Evolutionary conservation across 2,888 invertebrate species (phyloP), one percentile per base, ranked within the genome.

Genomic region (Polyommatus icarus): DNA sequence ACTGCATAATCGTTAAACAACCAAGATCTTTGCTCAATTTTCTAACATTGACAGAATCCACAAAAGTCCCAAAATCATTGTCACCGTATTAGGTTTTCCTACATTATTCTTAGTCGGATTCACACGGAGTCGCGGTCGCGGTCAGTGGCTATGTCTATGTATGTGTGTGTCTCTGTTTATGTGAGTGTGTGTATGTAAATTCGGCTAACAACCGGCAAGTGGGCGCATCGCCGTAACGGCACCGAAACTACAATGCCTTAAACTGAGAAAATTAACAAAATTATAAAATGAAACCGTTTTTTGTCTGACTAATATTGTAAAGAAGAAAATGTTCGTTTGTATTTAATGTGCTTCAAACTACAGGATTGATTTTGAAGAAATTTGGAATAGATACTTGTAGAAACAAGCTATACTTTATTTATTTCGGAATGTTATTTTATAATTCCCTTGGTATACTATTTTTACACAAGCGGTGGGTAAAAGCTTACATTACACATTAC

Each of bases 121-220:
- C 93, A 92, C 93, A 92, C 92, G 92, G 86, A 86, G 84, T 82
- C 88, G 87, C 85, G 88, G 92, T 91, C 90, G 92, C 92, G 92
- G 92, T 92, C 88, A 87, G 86, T 91, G 92, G 86, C 89, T 92
- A 93, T 92, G 92, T 91, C 91, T 91, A 91, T 92, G 88, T 84
- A 85, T 84, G 86, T 89, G 87, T 87, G 89, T 88, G 85, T 85
- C 84, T 86, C 83, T 83, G 82, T 81, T 3, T 29, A 15, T 15
- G 67, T 18, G 15, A 6, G 29, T 67, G 15, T 67, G 67, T 67
- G 80, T 80, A 80, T 81, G 81, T 81, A 82, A 82, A 83, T 83
- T 78, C 82, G 83, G 83, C 82, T 82, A 83, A 85, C 86, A 85
- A 86, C 85, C 46, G 73, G 46, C 75, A 50, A 46, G 40, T 73